Base-by-base conservation (phyloP, 2,797 vertebrate genomes). In the Acrossocheilus fasciatus region DNA sequence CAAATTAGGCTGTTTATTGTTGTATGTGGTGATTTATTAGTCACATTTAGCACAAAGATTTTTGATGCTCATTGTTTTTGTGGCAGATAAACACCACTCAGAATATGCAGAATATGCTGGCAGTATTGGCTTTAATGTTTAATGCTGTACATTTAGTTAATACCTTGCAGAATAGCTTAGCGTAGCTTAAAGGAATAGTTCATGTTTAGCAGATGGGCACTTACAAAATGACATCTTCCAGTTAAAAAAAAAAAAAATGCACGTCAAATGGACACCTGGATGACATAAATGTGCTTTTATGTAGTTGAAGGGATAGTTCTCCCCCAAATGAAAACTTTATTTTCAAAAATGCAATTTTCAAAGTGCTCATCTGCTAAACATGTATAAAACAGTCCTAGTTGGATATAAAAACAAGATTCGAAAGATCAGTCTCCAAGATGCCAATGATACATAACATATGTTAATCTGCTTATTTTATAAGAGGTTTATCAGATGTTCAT, bases 1-100 rank as follows among this genome's bases (percentile, higher is more conserved):
- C 30, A 50, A n/a, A 81, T 81, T 10, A 68, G 45, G 6, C 78
- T 68, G 26, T 52, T 68, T 69, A 18, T 6, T 23, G 26, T 50
- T 23, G 10, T 68, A 36, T 69, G 79, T 39, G 6, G 62, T 36
- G 79, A 81, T 68, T n/a, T 52, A 50, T 81, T 50, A 52, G 26
- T 52, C 64, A 52, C 43, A 39, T 68, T 69, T 69, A 69, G 45
- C 18, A 9, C 9, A 80, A 47, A 39, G 3, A 81, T 68, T 10
- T 68, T 81, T 79, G 39, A 66, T 34, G 78, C 59, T 14, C 20
- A 18, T 17, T 17, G 41, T 64, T 82, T 64, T 30, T n/a, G 41
- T 83, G 26, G n/a, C 26, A 64, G 57, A 75, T 18, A 43, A 70
- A 17, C 15, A 59, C 23, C n/a, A 4, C 34, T 76, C 43, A n/a